These are phyloP conservation scores for Drosophila varians DNA, from an alignment of 1,140 invertebrate genomes.

Conservation along the genomic window DNA sequence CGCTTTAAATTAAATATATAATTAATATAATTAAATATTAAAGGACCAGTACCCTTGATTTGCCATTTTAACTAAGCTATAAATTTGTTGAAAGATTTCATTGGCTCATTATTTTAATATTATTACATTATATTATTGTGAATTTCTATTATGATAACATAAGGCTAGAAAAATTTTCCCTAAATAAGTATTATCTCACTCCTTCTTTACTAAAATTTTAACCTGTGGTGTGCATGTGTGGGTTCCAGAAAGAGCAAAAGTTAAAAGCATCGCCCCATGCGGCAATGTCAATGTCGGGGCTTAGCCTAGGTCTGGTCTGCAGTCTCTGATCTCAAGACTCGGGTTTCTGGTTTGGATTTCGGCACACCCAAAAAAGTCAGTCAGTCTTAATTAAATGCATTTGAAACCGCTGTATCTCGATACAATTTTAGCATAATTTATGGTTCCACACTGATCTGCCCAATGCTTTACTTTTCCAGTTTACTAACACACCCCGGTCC, in stretches of 20 bases:
- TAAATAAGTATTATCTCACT: too few relatives aligned
- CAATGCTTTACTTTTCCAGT: conserved; percentile 53
- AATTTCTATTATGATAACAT: too few relatives aligned
- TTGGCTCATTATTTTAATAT: too few relatives aligned
- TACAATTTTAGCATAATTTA: conserved; percentile 75
- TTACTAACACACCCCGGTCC: conserved; percentile 1
- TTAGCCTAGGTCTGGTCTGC: conserved; percentile 22
- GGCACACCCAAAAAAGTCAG: conserved; percentile 66
- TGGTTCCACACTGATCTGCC: conserved; percentile 46
- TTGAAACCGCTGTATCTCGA: conserved; percentile 33
- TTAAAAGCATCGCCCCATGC: conserved; percentile 49
- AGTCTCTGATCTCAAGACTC: conserved; percentile 3
- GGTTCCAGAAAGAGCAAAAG: conserved; percentile 34
- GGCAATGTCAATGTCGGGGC: conserved; percentile 54
- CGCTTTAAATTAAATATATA: too few relatives aligned
- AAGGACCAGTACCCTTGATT: too few relatives aligned
- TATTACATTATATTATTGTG: too few relatives aligned
- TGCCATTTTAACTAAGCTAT: too few relatives aligned
- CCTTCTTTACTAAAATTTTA: background rate
- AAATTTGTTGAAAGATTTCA: too few relatives aligned
- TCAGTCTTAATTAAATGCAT: conserved; percentile 67
- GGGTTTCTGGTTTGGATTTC: conserved; percentile 18
- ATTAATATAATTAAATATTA: too few relatives aligned
- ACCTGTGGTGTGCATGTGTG: conserved; percentile 15
- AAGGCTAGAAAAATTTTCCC: too few relatives aligned